phyloP scores from a whole-genome alignment of 2,797 vertebrate species.

The Pempheris klunzingeri region DNA sequence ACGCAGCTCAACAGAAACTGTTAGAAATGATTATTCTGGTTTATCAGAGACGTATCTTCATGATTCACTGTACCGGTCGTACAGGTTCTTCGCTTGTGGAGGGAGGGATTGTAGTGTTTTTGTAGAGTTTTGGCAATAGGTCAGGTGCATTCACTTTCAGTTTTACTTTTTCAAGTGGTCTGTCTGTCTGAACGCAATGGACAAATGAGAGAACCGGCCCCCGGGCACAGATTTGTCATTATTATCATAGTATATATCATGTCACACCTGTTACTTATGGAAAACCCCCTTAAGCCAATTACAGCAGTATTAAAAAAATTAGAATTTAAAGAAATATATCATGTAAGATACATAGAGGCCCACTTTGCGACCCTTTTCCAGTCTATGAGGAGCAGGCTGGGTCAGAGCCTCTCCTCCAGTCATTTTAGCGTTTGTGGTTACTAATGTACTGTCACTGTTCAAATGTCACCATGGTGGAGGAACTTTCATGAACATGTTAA shows the following conservation, averaged over 20 bases:
- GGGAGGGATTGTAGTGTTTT: neutral
- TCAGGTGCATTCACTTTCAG: too few species aligned
- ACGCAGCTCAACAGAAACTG: neutral
- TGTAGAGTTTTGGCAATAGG: too few species aligned
- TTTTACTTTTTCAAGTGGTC: too few species aligned
- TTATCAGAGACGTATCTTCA: neutral
- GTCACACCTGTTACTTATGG: too few species aligned
- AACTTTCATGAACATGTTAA: constrained; percentile 62
- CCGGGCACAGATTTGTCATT: neutral
- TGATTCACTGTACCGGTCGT: neutral
- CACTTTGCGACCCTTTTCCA: constrained; percentile 9
- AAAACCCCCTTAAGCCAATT: too few species aligned
- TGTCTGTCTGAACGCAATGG: too few species aligned
- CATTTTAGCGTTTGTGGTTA: constrained; percentile 17
- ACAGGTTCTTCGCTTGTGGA: too few species aligned
- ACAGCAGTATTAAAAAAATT: too few species aligned
- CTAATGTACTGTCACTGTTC: constrained; percentile 50
- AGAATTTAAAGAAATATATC: too few species aligned
- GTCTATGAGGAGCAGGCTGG: constrained; percentile 7
- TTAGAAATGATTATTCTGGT: neutral
- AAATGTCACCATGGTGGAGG: constrained; percentile 66
- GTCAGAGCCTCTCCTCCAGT: constrained; percentile 10
- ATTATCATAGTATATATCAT: too few species aligned
- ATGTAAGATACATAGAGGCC: constrained; percentile 1
- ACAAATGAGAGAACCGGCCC: neutral